Conservation (phyloP, 2,888 invertebrate genomes). For the Hirtodrosophila alboralis region DNA sequence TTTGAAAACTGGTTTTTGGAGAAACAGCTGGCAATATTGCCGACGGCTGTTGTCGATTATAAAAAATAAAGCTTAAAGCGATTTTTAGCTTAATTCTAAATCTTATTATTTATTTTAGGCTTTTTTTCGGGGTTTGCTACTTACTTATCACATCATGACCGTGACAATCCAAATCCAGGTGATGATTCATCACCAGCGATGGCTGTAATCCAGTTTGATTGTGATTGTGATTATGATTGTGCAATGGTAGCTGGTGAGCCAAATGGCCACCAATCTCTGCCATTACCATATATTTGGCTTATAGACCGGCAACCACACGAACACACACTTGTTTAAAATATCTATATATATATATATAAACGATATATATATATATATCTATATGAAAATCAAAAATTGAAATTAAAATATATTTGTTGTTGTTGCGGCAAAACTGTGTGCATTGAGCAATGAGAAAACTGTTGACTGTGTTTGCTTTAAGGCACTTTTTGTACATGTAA, state of each 20-base stretch:
- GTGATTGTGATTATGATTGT: constrained; percentile 84
- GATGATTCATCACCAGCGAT: constrained; percentile 87
- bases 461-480: constrained; percentile 40
- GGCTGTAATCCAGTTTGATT: constrained; percentile 87
- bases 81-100: constrained; percentile 2
- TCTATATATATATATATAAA: too few relatives aligned
- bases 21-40: constrained; percentile 14
- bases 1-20: constrained; percentile 28
- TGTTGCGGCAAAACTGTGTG: constrained; percentile 32
- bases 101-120: too few relatives aligned
- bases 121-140: constrained; percentile 48
- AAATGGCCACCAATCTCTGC: constrained; percentile 88
- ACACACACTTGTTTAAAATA: constrained; percentile 68
- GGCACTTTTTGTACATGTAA: constrained; percentile 59
- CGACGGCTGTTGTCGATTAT: constrained; percentile 22
- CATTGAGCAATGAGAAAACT: constrained; percentile 56
- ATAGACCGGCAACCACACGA: constrained; percentile 69
- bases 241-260: constrained; percentile 87
- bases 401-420: constrained; percentile 44
- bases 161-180: constrained; percentile 84
- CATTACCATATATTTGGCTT: constrained; percentile 87
- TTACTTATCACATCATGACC: constrained; percentile 84
- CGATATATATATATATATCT: too few relatives aligned
- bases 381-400: constrained; percentile 36
- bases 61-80: constrained; percentile 14